These are phyloP conservation scores for Sporophila hypoxantha DNA, from an alignment of 2,113 vertebrate genomes.

Conservation along the genomic window DNA sequence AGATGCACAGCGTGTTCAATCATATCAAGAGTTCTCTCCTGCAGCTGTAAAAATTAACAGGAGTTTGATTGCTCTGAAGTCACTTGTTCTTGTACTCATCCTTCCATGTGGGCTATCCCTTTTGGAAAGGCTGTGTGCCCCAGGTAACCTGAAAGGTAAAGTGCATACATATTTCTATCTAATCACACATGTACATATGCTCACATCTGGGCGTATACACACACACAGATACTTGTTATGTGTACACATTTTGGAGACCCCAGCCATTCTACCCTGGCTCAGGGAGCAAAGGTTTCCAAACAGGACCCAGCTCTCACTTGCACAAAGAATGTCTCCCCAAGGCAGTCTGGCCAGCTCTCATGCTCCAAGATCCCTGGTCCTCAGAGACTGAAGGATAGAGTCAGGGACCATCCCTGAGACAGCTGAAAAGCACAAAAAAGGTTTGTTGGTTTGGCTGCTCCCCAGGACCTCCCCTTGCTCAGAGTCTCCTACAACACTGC, in stretches of 20 bases:
- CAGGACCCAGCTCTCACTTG: background rate
- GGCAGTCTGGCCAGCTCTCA: background rate
- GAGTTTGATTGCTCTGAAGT: background rate
- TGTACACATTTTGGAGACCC: background rate
- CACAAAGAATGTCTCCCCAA: background rate
- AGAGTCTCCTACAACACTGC: background rate
- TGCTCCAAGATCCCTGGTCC: background rate
- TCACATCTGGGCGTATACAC: background rate
- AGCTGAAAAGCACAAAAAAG: background rate
- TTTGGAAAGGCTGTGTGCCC: background rate
- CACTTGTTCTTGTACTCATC: background rate
- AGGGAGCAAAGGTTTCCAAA: background rate
- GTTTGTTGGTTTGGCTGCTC: background rate
- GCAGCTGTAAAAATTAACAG: conserved; percentile 21
- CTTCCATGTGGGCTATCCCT: background rate
- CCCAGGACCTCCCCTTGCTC: background rate
- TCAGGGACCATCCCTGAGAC: background rate
- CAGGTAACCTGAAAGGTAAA: background rate
- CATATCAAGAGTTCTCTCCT: background rate
- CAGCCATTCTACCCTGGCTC: background rate
- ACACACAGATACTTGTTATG: background rate
- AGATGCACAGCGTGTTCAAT: background rate
- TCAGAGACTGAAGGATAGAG: background rate
- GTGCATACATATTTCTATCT: background rate
- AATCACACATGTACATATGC: accelerated